Evolutionary conservation across 2,888 invertebrate genomes (phyloP).

Genomic region (Thera obeliscata): DNA sequence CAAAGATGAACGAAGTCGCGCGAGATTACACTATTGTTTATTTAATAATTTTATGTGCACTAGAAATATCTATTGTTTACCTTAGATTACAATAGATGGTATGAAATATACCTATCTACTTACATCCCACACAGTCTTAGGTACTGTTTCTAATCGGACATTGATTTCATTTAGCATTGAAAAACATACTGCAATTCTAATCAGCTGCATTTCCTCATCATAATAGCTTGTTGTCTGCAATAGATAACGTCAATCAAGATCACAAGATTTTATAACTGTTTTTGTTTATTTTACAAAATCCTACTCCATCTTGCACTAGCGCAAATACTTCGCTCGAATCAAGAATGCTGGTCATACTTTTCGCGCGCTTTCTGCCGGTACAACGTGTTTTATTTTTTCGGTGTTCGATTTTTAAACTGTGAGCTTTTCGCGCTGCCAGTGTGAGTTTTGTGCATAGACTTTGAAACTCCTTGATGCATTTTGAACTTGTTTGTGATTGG

Average conservation of each 20-base stretch:
- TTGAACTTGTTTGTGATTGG: neutral
- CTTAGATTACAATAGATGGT: no score
- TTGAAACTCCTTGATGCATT: neutral
- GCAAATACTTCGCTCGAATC: slow-evolving; percentile 21
- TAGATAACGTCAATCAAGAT: slow-evolving; percentile 11
- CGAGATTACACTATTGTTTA: no score
- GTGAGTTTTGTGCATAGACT: neutral
- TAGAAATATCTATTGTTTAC: no score
- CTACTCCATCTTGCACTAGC: slow-evolving; percentile 35
- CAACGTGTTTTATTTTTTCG: slow-evolving; percentile 37
- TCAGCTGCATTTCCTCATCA: slow-evolving; percentile 8
- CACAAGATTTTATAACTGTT: neutral
- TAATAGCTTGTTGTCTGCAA: slow-evolving; percentile 3
- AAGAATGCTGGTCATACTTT: slow-evolving; percentile 38
- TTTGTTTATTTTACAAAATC: slow-evolving; percentile 24
- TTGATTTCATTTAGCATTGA: neutral
- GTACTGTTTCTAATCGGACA: no score
- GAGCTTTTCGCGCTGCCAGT: slow-evolving; percentile 11
- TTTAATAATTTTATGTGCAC: no score
- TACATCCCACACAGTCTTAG: no score
- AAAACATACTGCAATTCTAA: neutral
- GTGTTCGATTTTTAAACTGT: slow-evolving; percentile 24
- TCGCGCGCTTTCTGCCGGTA: slow-evolving; percentile 38
- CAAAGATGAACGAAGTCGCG: no score
- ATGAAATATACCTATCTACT: no score